Base-by-base conservation (phyloP, 2,797 vertebrate species). In the Sebastes matsubarae region DNA sequence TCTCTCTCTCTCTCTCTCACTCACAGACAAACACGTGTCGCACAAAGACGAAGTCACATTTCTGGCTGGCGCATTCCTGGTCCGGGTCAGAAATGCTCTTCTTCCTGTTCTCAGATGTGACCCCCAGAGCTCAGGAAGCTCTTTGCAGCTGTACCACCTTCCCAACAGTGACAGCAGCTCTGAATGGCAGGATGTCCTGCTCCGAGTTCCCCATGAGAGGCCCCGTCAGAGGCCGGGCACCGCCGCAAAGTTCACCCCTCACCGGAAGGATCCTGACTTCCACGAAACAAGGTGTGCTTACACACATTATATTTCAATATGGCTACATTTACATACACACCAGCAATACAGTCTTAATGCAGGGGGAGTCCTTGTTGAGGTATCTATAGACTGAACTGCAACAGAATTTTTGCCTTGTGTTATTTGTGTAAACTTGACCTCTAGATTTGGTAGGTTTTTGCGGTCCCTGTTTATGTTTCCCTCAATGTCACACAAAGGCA, bases 151-250 rank as follows among this genome's bases (percentile, higher is more conserved):
- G 97, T 75, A 11, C 64, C 74, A 68, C 80, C 81, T 71, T 92
- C 91, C 94, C 95, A 95, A 94, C 96, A 96, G 95, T 96, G 95
- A 96, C 95, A 95, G 92, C 91, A 84, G 89, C 83, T 32, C 87
- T 97, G 95, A 97, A 97, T 97, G 95, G 96, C 95, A 96, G 97
- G 96, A 98, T 97, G 96, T 98, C 97, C 97, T 97, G 96, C 95
- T 94, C 88, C 75, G 50, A 77, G 90, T 84, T 93, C 81, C 20
- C 86, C 46, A 84, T 46, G 78, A 61, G 80, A 80, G 76, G 77
- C 81, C 87, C 84, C 50, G 80, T 90, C 72, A 79, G 55, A 70
- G 82, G 91, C 83, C 70, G 92, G 93, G 86, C 91, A 90, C 77
- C 84, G 82, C 69, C 54, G 91, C 52, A 52, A 50, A 77, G 81